A percentile compares a stretch with the other conserved stretches of the same genome.
Evolutionary conservation across 2,797 vertebrate species (phyloP).

Genomic region (Cygnus olor): DNA sequence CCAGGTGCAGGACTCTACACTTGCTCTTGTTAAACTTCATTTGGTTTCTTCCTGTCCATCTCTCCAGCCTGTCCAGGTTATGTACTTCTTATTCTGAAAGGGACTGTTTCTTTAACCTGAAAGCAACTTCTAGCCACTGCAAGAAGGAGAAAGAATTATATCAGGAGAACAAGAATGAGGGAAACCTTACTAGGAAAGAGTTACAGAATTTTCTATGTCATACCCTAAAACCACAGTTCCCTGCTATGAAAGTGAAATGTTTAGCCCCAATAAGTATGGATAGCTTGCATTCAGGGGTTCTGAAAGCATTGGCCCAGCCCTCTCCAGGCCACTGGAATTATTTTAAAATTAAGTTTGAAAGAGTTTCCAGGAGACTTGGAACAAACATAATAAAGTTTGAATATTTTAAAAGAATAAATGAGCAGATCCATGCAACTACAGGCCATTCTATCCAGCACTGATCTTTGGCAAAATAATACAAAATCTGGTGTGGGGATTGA

Average conservation of each 20-base stretch:
- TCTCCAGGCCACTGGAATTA: background rate
- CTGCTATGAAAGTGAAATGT: background rate
- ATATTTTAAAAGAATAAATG: background rate
- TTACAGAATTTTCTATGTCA: background rate
- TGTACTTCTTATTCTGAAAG: background rate
- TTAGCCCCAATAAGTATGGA: background rate
- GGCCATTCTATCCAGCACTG: background rate
- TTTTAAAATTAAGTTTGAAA: background rate
- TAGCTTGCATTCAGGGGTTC: background rate
- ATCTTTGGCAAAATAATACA: background rate
- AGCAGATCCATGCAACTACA: background rate
- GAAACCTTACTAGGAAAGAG: background rate
- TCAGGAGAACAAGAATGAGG: background rate
- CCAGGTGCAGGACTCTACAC: too few relatives aligned
- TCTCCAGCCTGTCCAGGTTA: too few relatives aligned
- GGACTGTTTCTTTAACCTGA: background rate
- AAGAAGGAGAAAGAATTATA: background rate
- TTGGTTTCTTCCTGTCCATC: too few relatives aligned
- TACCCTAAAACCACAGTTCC: background rate
- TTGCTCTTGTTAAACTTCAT: too few relatives aligned
- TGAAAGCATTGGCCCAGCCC: background rate
- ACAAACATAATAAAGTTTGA: background rate
- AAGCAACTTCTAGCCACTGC: background rate
- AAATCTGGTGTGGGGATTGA: background rate
- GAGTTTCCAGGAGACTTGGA: background rate